Evolutionary conservation across 2,888 invertebrate species (phyloP), one percentile per base, ranked within the genome.

Genomic region (Xylophagus ater): DNA sequence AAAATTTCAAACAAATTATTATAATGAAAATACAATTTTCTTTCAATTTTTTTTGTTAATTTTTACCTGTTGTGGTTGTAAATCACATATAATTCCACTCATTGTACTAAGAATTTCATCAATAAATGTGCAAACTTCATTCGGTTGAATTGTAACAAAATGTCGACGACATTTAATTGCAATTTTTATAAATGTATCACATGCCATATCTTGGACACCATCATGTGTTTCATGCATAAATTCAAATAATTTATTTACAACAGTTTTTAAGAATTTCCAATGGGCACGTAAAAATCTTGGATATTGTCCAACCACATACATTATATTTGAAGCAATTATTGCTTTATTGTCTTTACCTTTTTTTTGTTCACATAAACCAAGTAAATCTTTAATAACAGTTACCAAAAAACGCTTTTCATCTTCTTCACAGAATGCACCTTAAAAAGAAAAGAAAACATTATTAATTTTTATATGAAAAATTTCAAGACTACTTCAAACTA

Each of bases 171-270:
- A 99, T 67, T 98, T 99, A 54, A 93, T 75, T 20, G 98, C 93
- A 58, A 99, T 99, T 70, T 99, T 99, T 52, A 99, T 98, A 63
- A 99, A 99, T 26, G 98, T 99, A 69, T 99, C 98, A 72, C 98
- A 99, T 44, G 98, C 98, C 98, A 99, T 99, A 59, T 98, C 98
- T 67, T 98, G 97, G 19, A 99, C 98, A 55, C 98, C 98, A 64
- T 97, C 98, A 62, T 98, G 98, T 39, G 96, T 96, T 71, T 98
- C 97, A 64, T 98, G 98, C 98, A 99, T 99, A 65, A 99, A 99
- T 70, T 99, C 98, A 70, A 99, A 99, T 41, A 99, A 74, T 70
- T 98, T 98, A 70, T 97, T 98, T 44, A 98, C 96, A 57, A 99
- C 98, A 35, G 98, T 99, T 73, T 98, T 99, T 47, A 99, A 74